Conservation (phyloP, 2,113 vertebrate genomes). For the Saccopteryx bilineata region DNA sequence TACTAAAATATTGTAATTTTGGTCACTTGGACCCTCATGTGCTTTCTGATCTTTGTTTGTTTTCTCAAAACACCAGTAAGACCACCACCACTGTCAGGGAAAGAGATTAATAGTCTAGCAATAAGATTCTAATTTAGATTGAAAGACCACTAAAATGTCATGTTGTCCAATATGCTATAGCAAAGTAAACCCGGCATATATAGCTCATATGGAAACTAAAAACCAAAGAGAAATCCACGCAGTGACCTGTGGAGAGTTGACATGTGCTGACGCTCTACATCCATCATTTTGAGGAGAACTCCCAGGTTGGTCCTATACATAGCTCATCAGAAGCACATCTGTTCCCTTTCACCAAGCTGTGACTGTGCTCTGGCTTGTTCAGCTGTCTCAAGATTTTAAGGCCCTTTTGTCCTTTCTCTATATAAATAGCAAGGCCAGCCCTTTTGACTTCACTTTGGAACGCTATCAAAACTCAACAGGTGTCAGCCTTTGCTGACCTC, state of each 20-base stretch:
- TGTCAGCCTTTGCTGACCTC: conserved; percentile 70
- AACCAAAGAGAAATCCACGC: not conserved
- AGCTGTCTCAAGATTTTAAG: conserved; percentile 73
- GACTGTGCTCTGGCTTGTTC: conserved; percentile 55
- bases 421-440: conserved; percentile 78
- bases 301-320: conserved; percentile 29
- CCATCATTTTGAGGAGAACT: conserved; percentile 56
- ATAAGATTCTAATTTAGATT: conserved; percentile 54
- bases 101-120: conserved; percentile 10
- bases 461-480: conserved; percentile 78
- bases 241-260: not conserved
- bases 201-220: conserved; percentile 32
- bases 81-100: not conserved
- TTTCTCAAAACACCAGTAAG: not conserved
- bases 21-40: not conserved
- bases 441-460: conserved; percentile 69
- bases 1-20: conserved; percentile 23
- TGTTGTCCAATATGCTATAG: not conserved
- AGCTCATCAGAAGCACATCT: conserved; percentile 61
- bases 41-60: conserved; percentile 20
- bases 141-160: conserved; percentile 9
- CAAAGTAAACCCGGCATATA: conserved; percentile 36
- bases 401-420: conserved; percentile 65
- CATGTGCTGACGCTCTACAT: not conserved
- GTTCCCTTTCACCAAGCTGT: not conserved